Percentiles rank a stretch among this genome's conserved stretches.
These are phyloP conservation scores for Catharus minimus DNA, from an alignment of 2,113 vertebrate genomes.

Conservation along the genomic window DNA sequence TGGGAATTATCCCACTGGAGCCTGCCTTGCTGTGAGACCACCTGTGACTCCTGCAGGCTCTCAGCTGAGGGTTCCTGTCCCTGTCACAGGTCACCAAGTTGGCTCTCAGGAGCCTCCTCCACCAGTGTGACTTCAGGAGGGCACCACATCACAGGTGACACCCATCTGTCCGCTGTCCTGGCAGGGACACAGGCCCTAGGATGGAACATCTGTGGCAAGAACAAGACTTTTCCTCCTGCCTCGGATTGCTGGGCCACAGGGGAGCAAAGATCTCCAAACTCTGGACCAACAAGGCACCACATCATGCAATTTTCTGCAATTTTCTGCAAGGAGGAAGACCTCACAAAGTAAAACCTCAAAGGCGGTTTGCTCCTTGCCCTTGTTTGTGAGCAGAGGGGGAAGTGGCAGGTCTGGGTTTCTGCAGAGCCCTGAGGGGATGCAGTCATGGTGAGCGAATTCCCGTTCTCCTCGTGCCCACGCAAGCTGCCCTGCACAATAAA, in stretches of 20 bases:
- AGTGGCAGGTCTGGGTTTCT: not conserved
- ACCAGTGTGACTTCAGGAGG: rapidly evolving
- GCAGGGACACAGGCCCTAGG: not conserved
- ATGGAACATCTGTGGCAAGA: not conserved
- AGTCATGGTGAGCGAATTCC: not conserved
- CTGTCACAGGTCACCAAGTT: not conserved
- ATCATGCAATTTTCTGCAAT: rapidly evolving
- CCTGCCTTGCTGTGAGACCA: not conserved
- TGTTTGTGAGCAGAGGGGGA: not conserved
- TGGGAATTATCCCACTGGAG: not conserved
- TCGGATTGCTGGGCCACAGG: not conserved
- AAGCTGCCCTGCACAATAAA: not conserved
- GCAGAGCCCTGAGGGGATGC: not conserved
- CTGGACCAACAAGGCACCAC: not conserved
- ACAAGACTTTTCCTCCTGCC: not conserved
- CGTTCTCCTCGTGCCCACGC: not conserved
- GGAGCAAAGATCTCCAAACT: not conserved
- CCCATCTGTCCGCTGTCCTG: not conserved
- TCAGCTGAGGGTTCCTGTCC: not conserved
- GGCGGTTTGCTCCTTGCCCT: not conserved
- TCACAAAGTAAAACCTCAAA: not conserved
- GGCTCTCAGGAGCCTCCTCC: not conserved
- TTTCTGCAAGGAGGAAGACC: not conserved
- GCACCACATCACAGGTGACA: rapidly evolving
- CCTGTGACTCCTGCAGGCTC: not conserved